Percentiles rank a stretch among this genome's conserved stretches.
Conservation (phyloP, 2,113 vertebrate species). For the Rhinichthys klamathensis region DNA sequence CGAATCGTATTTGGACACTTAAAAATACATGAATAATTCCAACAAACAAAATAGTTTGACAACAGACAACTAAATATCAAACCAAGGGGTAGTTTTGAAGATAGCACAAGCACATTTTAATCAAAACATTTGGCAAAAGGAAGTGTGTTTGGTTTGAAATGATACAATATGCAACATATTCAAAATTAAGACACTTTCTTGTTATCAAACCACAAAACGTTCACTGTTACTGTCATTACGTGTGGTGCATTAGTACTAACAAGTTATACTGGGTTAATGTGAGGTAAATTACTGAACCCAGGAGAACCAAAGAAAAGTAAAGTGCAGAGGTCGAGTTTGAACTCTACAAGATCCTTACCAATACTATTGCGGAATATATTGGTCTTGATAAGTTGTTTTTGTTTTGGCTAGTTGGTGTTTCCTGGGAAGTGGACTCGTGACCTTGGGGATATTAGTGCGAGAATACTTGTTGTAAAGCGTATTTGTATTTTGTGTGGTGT, state of each 20-base stretch:
- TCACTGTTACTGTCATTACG: not conserved
- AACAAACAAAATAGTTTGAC: too few species aligned
- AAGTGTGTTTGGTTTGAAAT: not conserved
- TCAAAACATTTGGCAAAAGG: not conserved
- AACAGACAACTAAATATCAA: not conserved
- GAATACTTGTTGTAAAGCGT: not conserved
- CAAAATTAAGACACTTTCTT: not conserved
- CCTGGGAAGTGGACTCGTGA: not conserved
- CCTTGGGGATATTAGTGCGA: not conserved
- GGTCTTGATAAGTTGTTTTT: not conserved
- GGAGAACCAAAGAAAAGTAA: not conserved
- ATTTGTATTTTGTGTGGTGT: not conserved
- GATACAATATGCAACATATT: not conserved
- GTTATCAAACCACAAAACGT: not conserved
- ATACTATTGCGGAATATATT: not conserved
- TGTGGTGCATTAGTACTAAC: not conserved
- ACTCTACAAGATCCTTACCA: not conserved
- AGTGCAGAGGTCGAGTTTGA: not conserved
- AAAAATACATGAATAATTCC: not conserved
- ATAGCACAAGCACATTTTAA: not conserved
- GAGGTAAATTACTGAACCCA: not conserved
- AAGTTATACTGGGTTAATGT: not conserved
- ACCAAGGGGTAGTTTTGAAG: not conserved
- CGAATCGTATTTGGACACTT: not conserved
- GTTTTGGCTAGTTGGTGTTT: not conserved